Conservation (phyloP, 2,797 vertebrate species). For the Podargus strigoides region DNA sequence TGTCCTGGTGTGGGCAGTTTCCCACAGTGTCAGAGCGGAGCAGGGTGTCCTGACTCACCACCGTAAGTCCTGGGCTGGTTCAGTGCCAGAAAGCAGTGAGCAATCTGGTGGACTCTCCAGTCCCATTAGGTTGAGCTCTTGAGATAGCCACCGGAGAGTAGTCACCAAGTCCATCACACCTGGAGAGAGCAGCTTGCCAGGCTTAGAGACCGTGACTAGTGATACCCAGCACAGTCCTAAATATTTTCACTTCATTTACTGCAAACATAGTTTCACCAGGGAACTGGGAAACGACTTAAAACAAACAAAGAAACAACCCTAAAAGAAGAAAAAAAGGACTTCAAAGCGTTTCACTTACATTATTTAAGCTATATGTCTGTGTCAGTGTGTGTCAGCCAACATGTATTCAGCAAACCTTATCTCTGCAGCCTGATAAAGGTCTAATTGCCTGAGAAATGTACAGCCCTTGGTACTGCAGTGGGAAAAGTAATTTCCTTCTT, state of each 20-base stretch:
- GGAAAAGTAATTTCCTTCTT: conserved; percentile 33
- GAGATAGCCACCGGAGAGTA: not conserved
- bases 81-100: not conserved
- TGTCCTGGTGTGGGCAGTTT: not conserved
- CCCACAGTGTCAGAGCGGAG: accelerated
- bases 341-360: not conserved
- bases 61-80: not conserved
- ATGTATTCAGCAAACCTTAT: not conserved
- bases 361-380: not conserved
- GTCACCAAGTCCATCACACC: accelerated
- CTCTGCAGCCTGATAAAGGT: not conserved
- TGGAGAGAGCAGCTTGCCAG: not conserved
- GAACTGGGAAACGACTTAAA: not conserved
- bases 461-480: not conserved
- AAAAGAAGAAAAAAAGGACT: not conserved
- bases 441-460: not conserved
- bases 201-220: not conserved
- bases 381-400: not conserved
- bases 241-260: not conserved
- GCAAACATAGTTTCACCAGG: not conserved
- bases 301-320: not conserved
- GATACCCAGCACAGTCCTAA: not conserved
- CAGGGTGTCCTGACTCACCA: not conserved
- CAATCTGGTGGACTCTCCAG: not conserved
- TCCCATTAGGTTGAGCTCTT: not conserved